Evolutionary conservation across 2,113 vertebrate genomes (phyloP).

Genomic region (Cebidichthys violaceus): DNA sequence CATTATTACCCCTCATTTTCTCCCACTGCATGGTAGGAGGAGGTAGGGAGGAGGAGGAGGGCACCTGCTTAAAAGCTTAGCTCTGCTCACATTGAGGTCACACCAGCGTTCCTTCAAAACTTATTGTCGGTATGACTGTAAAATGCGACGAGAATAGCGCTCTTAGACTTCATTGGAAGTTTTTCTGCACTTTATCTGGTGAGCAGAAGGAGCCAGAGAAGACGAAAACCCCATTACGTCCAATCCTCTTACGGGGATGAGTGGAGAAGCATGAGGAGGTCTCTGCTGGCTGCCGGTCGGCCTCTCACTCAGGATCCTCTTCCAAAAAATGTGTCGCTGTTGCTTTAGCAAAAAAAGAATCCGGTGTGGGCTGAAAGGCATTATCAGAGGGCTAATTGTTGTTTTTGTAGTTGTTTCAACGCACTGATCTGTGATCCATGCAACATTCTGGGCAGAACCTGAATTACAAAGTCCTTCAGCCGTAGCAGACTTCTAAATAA

Average conservation of each 20-base stretch:
- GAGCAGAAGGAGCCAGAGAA: slow-evolving; percentile 64
- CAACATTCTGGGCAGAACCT: slow-evolving; percentile 25
- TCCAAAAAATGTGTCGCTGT: slow-evolving; percentile 44
- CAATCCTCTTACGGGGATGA: slow-evolving; percentile 79
- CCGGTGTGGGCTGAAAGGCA: slow-evolving; percentile 34
- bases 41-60: slow-evolving; percentile 17
- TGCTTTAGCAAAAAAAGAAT: slow-evolving; percentile 45
- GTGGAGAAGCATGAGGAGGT: slow-evolving; percentile 69
- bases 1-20: slow-evolving; percentile 46
- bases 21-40: neutral
- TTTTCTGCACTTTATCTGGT: slow-evolving; percentile 65
- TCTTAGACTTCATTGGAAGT: slow-evolving; percentile 63
- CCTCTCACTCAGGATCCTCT: slow-evolving; percentile 58
- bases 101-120: slow-evolving; percentile 43
- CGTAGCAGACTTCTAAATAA: slow-evolving; percentile 24
- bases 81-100: slow-evolving; percentile 60
- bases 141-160: slow-evolving; percentile 58
- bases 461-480: slow-evolving; percentile 37
- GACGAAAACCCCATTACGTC: slow-evolving; percentile 78
- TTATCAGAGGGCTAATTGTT: slow-evolving; percentile 50
- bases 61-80: slow-evolving; percentile 63
- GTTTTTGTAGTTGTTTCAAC: slow-evolving; percentile 23
- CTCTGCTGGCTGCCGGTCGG: slow-evolving; percentile 58
- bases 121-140: slow-evolving; percentile 54
- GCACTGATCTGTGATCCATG: slow-evolving; percentile 45